A percentile compares a stretch with the other conserved stretches of the same genome.
These are phyloP conservation scores for Adineta ricciae DNA, from an alignment of 2,888 invertebrate genomes.

Conservation along the genomic window DNA sequence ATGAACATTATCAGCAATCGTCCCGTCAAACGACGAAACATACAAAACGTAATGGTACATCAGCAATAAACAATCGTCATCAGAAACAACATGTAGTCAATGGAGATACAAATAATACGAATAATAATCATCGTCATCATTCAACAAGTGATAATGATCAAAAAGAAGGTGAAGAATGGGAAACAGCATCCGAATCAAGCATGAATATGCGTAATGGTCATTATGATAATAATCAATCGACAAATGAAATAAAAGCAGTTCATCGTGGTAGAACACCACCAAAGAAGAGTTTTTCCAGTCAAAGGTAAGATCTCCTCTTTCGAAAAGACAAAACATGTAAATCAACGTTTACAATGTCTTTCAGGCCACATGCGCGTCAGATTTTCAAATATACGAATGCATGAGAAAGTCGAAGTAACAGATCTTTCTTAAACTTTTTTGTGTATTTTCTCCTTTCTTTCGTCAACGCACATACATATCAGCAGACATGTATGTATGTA, in stretches of 20 bases:
- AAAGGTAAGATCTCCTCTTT: neutral
- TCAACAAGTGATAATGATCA: conserved; percentile 13
- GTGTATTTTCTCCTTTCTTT: neutral
- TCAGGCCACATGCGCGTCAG: neutral
- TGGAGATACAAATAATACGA: neutral
- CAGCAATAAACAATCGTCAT: neutral
- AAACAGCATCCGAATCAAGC: conserved; percentile 13
- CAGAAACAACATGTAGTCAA: neutral
- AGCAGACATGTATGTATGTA: neutral
- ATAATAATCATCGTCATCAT: neutral
- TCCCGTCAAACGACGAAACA: neutral
- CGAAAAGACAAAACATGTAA: neutral
- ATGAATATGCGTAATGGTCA: conserved; percentile 14
- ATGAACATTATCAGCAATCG: neutral
- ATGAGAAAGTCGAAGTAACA: neutral
- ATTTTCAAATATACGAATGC: conserved; percentile 13
- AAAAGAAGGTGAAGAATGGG: conserved; percentile 11
- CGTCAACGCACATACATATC: neutral
- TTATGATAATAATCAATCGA: neutral
- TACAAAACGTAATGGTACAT: neutral
- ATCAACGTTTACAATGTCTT: neutral
- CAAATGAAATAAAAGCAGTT: neutral
- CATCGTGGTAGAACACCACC: neutral
- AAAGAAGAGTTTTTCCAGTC: conserved; percentile 4
- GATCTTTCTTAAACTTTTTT: neutral